A percentile compares a stretch with the other conserved stretches of the same genome.
These are phyloP conservation scores for Prionace glauca DNA, from an alignment of 2,797 vertebrate species.

Conservation along the genomic window DNA sequence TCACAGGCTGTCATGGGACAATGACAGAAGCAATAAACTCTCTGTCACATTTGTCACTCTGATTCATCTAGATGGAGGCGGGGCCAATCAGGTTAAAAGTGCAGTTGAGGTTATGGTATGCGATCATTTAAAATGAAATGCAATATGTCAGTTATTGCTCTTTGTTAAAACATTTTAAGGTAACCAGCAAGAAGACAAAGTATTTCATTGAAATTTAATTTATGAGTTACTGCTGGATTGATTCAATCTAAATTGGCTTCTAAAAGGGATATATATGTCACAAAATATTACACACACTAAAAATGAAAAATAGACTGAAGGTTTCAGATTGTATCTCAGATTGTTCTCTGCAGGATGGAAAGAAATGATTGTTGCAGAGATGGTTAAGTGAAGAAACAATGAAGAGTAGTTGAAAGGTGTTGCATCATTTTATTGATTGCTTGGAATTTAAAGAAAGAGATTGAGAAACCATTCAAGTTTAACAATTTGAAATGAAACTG, in stretches of 20 bases:
- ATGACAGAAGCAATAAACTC: not conserved
- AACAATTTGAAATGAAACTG: not conserved
- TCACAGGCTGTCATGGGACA: not conserved
- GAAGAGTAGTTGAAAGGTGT: not conserved
- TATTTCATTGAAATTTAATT: slow-evolving; percentile 16
- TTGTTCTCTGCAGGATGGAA: not conserved
- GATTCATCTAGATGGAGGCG: not conserved
- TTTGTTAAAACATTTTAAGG: not conserved
- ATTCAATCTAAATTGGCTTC: not conserved
- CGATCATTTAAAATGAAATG: not conserved
- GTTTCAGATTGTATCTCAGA: too few relatives aligned
- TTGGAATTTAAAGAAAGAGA: not conserved
- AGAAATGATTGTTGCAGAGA: not conserved
- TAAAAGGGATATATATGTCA: not conserved
- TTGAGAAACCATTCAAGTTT: not conserved
- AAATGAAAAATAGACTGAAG: slow-evolving; percentile 7
- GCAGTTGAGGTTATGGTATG: not conserved
- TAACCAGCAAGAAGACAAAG: not conserved
- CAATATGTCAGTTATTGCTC: not conserved
- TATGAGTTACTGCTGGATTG: not conserved
- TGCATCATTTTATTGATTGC: slow-evolving; percentile 17
- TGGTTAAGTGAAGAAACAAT: not conserved
- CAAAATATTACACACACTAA: not conserved
- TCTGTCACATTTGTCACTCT: not conserved
- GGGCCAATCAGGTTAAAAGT: not conserved